Percentiles rank a stretch among this genome's conserved stretches.
Evolutionary conservation across 1,140 invertebrate genomes (phyloP).

Genomic region (Leptinotarsa undecemlineata): DNA sequence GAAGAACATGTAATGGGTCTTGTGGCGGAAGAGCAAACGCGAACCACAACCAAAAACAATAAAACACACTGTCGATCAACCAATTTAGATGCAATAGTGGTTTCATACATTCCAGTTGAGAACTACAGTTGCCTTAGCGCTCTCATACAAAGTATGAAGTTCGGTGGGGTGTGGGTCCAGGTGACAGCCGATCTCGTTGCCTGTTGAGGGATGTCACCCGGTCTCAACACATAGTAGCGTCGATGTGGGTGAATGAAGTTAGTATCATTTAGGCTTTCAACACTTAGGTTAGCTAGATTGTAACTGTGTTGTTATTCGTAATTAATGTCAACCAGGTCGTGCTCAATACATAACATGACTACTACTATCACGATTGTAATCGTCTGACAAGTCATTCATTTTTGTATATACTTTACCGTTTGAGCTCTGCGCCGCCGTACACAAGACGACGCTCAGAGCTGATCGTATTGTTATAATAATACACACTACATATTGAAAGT

Average conservation of each 20-base stretch:
- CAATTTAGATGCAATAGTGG: conserved; percentile 50
- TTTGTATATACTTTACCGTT: conserved; percentile 26
- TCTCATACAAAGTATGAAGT: conserved; percentile 31
- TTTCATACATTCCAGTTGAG: conserved; percentile 56
- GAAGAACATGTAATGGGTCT: conserved; percentile 14
- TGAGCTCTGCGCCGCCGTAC: neutral
- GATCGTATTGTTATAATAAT: conserved; percentile 12
- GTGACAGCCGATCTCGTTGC: conserved; percentile 38
- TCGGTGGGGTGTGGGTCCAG: conserved; percentile 33
- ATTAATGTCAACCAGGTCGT: conserved; percentile 55
- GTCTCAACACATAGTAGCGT: conserved; percentile 38
- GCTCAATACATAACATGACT: conserved; percentile 57
- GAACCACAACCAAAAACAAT: conserved; percentile 27
- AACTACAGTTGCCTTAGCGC: conserved; percentile 54
- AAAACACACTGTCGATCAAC: conserved; percentile 28
- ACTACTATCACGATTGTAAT: conserved; percentile 52
- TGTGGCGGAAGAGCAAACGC: conserved; percentile 9
- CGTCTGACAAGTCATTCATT: conserved; percentile 39
- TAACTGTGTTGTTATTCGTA: conserved; percentile 57
- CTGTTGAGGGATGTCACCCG: conserved; percentile 36
- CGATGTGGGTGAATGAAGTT: conserved; percentile 50
- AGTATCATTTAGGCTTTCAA: conserved; percentile 57
- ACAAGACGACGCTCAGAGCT: conserved; percentile 1
- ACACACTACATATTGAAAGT: conserved; percentile 39
- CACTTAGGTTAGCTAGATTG: conserved; percentile 57